phyloP scores from a whole-genome alignment of 2,888 invertebrate species.

The Sceliomorpha sp. region DNA sequence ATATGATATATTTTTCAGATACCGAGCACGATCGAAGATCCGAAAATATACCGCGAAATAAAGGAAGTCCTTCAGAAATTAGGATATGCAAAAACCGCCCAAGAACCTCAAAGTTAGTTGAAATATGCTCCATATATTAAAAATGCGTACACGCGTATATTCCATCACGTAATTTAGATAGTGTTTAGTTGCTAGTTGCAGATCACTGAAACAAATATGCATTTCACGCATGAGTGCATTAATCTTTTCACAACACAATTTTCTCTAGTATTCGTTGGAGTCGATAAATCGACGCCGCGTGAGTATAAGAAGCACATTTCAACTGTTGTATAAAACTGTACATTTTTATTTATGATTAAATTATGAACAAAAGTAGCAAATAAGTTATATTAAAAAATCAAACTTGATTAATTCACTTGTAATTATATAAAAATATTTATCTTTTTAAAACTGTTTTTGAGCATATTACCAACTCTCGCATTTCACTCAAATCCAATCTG shows the following conservation, averaged over 20 bases:
- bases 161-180: neutral
- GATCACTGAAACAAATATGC: no score
- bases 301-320: slow-evolving; percentile 4
- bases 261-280: no score
- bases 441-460: no score
- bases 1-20: slow-evolving; percentile 81
- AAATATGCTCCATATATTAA: neutral
- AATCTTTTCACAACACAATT: no score
- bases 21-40: slow-evolving; percentile 93
- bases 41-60: slow-evolving; percentile 89
- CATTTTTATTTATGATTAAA: slow-evolving; percentile 14
- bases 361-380: no score
- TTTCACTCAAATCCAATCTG: no score
- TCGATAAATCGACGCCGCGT: neutral
- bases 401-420: no score
- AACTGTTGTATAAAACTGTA: slow-evolving; percentile 13
- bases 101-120: slow-evolving; percentile 82
- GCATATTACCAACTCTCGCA: no score
- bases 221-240: no score
- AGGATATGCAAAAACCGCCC: slow-evolving; percentile 87
- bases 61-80: slow-evolving; percentile 87
- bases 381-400: no score
- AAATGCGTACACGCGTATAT: neutral
- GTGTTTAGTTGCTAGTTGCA: neutral
- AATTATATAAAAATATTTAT: no score